A percentile compares a stretch with the other conserved stretches of the same genome.
phyloP scores from a whole-genome alignment of 1,140 invertebrate species.

The Anoplophora glabripennis region DNA sequence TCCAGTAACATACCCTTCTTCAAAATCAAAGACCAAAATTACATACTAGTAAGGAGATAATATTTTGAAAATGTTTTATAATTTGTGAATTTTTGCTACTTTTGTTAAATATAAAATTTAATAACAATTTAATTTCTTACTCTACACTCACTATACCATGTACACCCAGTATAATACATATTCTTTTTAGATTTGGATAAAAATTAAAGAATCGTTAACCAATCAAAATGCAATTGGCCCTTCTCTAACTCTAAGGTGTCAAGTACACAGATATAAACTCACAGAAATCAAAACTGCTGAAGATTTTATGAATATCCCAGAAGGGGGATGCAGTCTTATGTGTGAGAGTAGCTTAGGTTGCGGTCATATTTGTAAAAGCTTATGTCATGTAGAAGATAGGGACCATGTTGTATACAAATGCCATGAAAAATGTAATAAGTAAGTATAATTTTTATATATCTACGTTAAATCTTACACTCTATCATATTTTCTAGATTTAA shows the following conservation, averaged over 20 bases:
- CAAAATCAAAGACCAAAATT: too few species aligned
- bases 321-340: conserved; percentile 53
- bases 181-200: conserved; percentile 51
- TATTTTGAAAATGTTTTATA: too few species aligned
- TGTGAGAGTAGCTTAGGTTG: conserved; percentile 51
- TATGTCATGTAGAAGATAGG: conserved; percentile 54
- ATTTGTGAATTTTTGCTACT: too few species aligned
- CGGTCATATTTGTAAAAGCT: conserved; percentile 55
- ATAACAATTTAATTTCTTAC: too few species aligned
- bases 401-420: conserved; percentile 52
- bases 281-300: conserved; percentile 36
- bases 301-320: conserved; percentile 52
- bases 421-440: conserved; percentile 45
- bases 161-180: too few species aligned
- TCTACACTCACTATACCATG: too few species aligned
- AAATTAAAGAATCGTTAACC: conserved; percentile 52
- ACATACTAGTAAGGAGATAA: too few species aligned
- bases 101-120: too few species aligned
- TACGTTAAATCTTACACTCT: too few species aligned
- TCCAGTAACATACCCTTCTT: too few species aligned
- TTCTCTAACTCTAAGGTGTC: conserved; percentile 50
- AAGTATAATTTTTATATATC: neutral
- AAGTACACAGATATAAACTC: conserved; percentile 49
- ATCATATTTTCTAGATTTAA: too few species aligned
- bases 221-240: conserved; percentile 50